These are phyloP conservation scores for Nasonia giraulti DNA, from an alignment of 1,140 invertebrate species.

Conservation along the genomic window DNA sequence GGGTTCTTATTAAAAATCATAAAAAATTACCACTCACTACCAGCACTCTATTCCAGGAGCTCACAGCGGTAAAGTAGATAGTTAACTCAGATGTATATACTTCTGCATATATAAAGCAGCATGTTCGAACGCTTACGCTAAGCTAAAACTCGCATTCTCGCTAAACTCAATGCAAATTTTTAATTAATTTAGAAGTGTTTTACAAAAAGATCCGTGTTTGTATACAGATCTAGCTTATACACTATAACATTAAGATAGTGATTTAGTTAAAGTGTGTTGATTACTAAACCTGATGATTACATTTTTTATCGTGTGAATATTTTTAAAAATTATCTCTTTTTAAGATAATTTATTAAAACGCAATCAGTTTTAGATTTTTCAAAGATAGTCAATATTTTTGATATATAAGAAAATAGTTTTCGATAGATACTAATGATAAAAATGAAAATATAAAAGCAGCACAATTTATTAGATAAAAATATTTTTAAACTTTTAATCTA, in stretches of 20 bases:
- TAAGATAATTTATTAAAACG: too few relatives aligned
- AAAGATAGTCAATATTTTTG: neutral
- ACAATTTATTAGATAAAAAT: neutral
- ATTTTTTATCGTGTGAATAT: neutral
- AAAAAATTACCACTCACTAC: conserved; percentile 51
- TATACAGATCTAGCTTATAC: neutral
- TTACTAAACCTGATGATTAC: neutral
- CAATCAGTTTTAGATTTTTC: neutral
- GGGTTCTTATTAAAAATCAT: conserved; percentile 20
- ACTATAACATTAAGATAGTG: neutral
- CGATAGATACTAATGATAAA: neutral
- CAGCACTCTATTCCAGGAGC: conserved; percentile 54
- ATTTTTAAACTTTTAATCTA: neutral
- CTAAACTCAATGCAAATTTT: neutral
- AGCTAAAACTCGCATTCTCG: conserved; percentile 5
- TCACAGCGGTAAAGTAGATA: conserved; percentile 66
- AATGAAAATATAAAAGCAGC: neutral
- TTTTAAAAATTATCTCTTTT: neutral
- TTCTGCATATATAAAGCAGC: conserved; percentile 19
- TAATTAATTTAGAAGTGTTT: neutral
- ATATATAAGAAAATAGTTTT: neutral
- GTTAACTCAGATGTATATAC: conserved; percentile 26
- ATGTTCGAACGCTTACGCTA: conserved; percentile 6
- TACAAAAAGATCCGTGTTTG: neutral
- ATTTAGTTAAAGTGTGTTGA: neutral